A percentile compares a stretch with the other conserved stretches of the same genome.
phyloP scores from a whole-genome alignment of 2,888 invertebrate species.

The Stomorhina lunata region DNA sequence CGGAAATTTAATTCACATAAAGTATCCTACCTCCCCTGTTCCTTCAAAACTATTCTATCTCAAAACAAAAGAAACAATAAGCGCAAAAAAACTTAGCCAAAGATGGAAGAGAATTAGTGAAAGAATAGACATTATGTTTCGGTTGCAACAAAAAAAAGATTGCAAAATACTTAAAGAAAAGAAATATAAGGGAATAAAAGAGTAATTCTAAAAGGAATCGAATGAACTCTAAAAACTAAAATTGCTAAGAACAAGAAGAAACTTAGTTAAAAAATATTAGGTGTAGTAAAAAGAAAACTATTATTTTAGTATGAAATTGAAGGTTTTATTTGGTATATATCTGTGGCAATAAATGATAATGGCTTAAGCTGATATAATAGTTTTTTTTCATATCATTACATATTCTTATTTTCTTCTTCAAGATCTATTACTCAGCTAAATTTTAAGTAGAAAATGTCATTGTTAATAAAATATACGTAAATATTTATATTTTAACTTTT shows the following conservation, averaged over 20 bases:
- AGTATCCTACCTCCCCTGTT: slow-evolving; percentile 64
- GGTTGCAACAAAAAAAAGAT: slow-evolving; percentile 32
- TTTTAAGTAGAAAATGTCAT: too few species aligned
- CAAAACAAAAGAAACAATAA: slow-evolving; percentile 68
- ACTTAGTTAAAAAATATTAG: neutral
- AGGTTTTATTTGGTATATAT: too few species aligned
- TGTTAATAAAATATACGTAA: too few species aligned
- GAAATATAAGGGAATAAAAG: neutral
- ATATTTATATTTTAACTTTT: too few species aligned
- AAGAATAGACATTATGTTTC: slow-evolving; percentile 10
- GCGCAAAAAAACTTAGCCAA: slow-evolving; percentile 20
- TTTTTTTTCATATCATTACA: neutral
- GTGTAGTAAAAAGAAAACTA: too few species aligned
- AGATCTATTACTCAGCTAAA: too few species aligned
- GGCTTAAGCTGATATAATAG: too few species aligned
- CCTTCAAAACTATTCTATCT: slow-evolving; percentile 17
- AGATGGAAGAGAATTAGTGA: slow-evolving; percentile 11
- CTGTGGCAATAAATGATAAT: too few species aligned
- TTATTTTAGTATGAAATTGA: too few species aligned
- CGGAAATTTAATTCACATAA: slow-evolving; percentile 80
- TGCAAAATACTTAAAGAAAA: neutral
- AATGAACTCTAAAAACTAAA: slow-evolving; percentile 22
- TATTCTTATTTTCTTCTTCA: slow-evolving; percentile 6
- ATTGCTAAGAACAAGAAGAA: slow-evolving; percentile 25
- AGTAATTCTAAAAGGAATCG: neutral